Conservation (phyloP, 64 coral and sea anemone genomes). For the Anthopleura sola region DNA sequence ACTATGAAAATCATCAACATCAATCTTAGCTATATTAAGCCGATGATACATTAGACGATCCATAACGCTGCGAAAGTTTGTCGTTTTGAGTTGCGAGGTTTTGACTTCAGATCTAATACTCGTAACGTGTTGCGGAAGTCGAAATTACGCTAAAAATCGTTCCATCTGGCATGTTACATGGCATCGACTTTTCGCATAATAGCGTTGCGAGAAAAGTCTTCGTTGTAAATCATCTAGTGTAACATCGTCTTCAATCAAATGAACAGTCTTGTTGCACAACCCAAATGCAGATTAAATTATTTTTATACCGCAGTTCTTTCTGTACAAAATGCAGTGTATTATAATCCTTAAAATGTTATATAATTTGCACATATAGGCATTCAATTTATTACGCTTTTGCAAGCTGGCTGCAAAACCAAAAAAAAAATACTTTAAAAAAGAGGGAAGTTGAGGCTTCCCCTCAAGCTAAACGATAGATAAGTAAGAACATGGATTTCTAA, state of each 20-base stretch:
- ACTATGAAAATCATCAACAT: background rate
- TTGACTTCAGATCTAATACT: no score
- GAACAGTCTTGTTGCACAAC: slow-evolving; percentile 4
- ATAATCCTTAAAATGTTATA: slow-evolving; percentile 1
- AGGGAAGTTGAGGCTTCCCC: background rate
- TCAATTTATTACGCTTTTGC: slow-evolving; percentile 27
- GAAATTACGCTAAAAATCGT: no score
- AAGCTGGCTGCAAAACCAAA: slow-evolving; percentile 23
- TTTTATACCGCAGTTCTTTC: slow-evolving; percentile 18
- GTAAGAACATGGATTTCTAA: slow-evolving; percentile 1
- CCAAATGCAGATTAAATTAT: slow-evolving; percentile 19
- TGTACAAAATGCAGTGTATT: slow-evolving; percentile 25
- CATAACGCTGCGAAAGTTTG: no score
- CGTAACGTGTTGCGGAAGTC: no score
- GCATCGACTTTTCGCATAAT: no score
- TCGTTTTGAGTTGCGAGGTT: no score
- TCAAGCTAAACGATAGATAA: background rate
- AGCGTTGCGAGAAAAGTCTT: no score
- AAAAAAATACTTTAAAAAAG: slow-evolving; percentile 1
- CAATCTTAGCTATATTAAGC: background rate
- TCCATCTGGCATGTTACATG: no score
- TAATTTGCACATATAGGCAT: slow-evolving; percentile 17
- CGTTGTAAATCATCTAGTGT: no score
- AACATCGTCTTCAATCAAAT: no score
- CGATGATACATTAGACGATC: no score